These are phyloP conservation scores for Plectrocnemia conspersa DNA, from an alignment of 1,140 invertebrate species.

Conservation along the genomic window DNA sequence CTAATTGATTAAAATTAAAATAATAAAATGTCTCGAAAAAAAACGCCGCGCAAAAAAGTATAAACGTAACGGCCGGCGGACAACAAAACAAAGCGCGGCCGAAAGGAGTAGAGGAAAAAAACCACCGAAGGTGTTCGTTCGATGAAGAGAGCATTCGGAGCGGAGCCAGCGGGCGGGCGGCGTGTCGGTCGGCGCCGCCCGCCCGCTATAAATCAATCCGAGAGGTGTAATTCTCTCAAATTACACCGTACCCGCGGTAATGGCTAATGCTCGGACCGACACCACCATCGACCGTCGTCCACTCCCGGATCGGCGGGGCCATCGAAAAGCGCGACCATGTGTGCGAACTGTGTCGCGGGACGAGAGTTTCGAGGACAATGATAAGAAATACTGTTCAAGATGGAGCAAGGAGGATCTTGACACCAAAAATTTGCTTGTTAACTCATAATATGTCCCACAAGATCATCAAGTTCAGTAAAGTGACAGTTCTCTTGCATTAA, in stretches of 20 bases:
- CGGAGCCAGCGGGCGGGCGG: conserved; percentile 9
- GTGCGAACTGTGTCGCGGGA: neutral
- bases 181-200: conserved; percentile 22
- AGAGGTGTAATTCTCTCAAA: conserved; percentile 25
- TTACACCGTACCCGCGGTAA: conserved; percentile 21
- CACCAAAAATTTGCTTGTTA: too few relatives aligned
- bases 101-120: conserved; percentile 5
- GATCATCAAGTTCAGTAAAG: too few relatives aligned
- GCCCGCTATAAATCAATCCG: conserved; percentile 25
- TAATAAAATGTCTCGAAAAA: too few relatives aligned
- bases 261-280: conserved; percentile 8
- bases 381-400: too few relatives aligned
- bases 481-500: too few relatives aligned
- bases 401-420: too few relatives aligned
- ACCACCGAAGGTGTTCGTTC: conserved; percentile 12
- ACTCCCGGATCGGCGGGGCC: neutral
- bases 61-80: too few relatives aligned
- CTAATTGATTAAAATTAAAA: too few relatives aligned
- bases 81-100: too few relatives aligned
- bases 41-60: too few relatives aligned
- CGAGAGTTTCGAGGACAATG: too few relatives aligned
- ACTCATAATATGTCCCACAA: too few relatives aligned
- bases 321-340: neutral
- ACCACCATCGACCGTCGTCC: conserved; percentile 2
- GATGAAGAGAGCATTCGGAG: conserved; percentile 17